Evolutionary conservation across 2,797 vertebrate species (phyloP).

Genomic region (Chromobotia macracanthus): DNA sequence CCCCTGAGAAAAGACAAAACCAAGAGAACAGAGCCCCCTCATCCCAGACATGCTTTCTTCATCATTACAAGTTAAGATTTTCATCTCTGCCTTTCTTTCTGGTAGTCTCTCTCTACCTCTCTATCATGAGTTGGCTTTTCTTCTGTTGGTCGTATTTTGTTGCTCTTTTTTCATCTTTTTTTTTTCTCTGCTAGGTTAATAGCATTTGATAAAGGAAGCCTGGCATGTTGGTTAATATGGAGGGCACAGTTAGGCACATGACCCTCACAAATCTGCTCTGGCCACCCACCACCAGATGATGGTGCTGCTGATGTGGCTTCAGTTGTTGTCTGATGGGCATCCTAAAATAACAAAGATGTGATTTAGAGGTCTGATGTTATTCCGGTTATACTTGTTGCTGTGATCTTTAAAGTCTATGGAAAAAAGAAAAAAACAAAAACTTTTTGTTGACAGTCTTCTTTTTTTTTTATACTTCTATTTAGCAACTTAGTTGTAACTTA

Average conservation of each 20-base stretch:
- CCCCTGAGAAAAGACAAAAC: constrained; percentile 67
- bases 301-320: constrained; percentile 52
- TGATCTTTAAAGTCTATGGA: neutral
- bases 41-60: constrained; percentile 42
- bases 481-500: too few relatives aligned
- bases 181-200: constrained; percentile 72
- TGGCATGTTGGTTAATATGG: constrained; percentile 62
- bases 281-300: constrained; percentile 61
- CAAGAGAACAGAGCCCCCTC: constrained; percentile 61
- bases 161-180: constrained; percentile 26
- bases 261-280: constrained; percentile 68
- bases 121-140: constrained; percentile 13
- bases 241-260: constrained; percentile 68
- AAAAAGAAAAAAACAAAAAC: neutral
- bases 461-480: too few relatives aligned
- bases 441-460: constrained; percentile 15
- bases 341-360: constrained; percentile 31
- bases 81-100: constrained; percentile 52
- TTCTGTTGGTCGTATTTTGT: constrained; percentile 38
- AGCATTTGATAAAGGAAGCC: constrained; percentile 73
- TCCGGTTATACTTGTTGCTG: constrained; percentile 8
- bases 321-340: constrained; percentile 47
- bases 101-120: constrained; percentile 38
- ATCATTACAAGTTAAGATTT: constrained; percentile 66
- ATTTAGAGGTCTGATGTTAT: constrained; percentile 44